These are phyloP conservation scores for Drosophila maculinotata DNA, from an alignment of 2,888 invertebrate species.

Conservation along the genomic window DNA sequence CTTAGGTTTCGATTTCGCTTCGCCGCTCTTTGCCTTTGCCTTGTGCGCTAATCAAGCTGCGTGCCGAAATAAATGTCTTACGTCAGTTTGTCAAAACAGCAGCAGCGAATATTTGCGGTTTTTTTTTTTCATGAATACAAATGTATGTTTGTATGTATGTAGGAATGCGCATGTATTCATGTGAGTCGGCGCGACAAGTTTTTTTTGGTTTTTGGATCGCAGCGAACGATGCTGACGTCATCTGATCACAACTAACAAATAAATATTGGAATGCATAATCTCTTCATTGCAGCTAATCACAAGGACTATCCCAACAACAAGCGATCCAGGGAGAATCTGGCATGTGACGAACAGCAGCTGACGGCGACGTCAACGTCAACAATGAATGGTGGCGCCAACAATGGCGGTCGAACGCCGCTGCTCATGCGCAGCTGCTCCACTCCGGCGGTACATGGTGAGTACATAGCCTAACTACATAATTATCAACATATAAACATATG, in stretches of 20 bases:
- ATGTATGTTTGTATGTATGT: constrained; percentile 19
- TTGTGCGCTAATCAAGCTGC: constrained; percentile 69
- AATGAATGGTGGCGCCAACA: constrained; percentile 12
- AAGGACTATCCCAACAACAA: constrained; percentile 89
- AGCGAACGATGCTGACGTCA: constrained; percentile 14
- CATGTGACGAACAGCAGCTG: constrained; percentile 88
- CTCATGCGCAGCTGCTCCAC: constrained; percentile 86
- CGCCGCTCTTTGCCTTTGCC: constrained; percentile 25
- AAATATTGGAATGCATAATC: constrained; percentile 3
- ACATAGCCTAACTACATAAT: constrained; percentile 1
- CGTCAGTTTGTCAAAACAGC: constrained; percentile 75
- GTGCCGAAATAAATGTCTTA: constrained; percentile 76
- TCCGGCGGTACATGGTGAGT: constrained; percentile 86
- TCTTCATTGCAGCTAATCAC: constrained; percentile 87
- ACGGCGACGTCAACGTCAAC: constrained; percentile 85
- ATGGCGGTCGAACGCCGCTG: constrained; percentile 84
- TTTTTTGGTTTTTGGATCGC: constrained; percentile 51
- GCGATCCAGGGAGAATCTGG: constrained; percentile 88
- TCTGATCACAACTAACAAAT: constrained; percentile 7
- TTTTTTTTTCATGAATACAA: constrained; percentile 28
- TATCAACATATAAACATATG: constrained; percentile 1
- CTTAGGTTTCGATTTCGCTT: constrained; percentile 43
- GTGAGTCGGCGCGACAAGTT: constrained; percentile 74
- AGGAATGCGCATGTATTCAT: constrained; percentile 38
- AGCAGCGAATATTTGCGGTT: constrained; percentile 63